Base-by-base conservation (phyloP, 2,797 vertebrate species). In the Tapera naevia region DNA sequence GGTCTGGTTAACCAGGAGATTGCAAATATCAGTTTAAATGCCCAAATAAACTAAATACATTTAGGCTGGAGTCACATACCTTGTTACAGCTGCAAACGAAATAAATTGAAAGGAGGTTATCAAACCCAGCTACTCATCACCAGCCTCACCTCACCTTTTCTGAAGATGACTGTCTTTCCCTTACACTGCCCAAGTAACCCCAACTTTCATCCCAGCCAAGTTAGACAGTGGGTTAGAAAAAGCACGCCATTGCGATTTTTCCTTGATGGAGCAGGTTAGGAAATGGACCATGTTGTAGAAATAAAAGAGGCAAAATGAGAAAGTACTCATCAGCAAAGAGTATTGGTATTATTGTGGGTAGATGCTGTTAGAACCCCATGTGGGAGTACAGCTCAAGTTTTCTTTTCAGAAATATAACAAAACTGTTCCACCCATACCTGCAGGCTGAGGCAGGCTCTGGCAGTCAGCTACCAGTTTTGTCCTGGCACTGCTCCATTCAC, bases 41-140 rank as follows among this genome's bases (percentile, higher is more conserved):
- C 18, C 45, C 28, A 48, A 13, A 73, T 76, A 56, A 80, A 70
- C 15, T 54, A 18, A 66, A 13, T 2, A 56, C 2, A 56, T 65
- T 82, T 58, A 69, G 24, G 5, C 3, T 85, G 58, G 25, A 80
- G 27, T 81, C 28, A 48, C 11, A 37, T 7, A 33, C 16, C 33
- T 30, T 62, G 35, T 41, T 18, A 69, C 4, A 41, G 12, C 32
- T 71, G 37, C 53, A 62, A 21, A 5, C 45, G 28, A 88, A 32
- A 9, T 46, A 46, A 50, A 35, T 0, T 43, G 35, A 85, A 72
- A 32, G 0, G 0, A 62, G 10, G 4, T 2, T 57, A 58, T 51
- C 24, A 43, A 85, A 79, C 12, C 4, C n/a, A 78, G 13, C 13
- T 56, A 70, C 5, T 43, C 6, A 67, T 19, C 39, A 71, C 10